These are phyloP conservation scores for Lithobates sylvaticus DNA, from an alignment of 2,797 vertebrate species.

Conservation along the genomic window DNA sequence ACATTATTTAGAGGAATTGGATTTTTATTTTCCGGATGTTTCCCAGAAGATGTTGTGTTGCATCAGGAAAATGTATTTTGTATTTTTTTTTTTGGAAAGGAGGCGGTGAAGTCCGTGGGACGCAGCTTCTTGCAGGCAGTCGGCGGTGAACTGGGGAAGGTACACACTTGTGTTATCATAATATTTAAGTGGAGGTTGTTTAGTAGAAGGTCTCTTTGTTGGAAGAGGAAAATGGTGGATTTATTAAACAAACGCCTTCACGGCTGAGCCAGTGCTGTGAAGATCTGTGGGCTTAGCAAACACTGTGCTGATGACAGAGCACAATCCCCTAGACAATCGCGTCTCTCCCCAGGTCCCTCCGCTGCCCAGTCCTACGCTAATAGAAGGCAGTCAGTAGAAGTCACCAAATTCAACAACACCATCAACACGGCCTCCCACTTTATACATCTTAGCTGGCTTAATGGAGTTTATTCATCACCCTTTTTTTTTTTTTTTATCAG, in stretches of 20 bases:
- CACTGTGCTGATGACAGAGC: constrained; percentile 65
- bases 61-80: no score
- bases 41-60: no score
- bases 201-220: constrained; percentile 52
- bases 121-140: neutral
- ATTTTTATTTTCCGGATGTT: no score
- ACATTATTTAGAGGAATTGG: no score
- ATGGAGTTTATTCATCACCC: constrained; percentile 76
- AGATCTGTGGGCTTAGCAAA: constrained; percentile 64
- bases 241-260: constrained; percentile 58
- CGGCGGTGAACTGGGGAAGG: neutral
- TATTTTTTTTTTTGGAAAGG: no score
- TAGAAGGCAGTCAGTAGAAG: constrained; percentile 63
- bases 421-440: constrained; percentile 69
- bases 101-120: no score
- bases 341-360: constrained; percentile 32
- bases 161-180: constrained; percentile 39
- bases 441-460: constrained; percentile 75
- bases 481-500: constrained; percentile 67
- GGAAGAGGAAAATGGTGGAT: constrained; percentile 53
- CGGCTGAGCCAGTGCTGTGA: constrained; percentile 55
- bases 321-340: constrained; percentile 59
- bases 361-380: constrained; percentile 58
- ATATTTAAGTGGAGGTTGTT: constrained; percentile 47
- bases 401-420: constrained; percentile 60